A percentile compares a stretch with the other conserved stretches of the same genome.
Conservation (phyloP, 1,140 invertebrate genomes). For the Metaphire vulgaris region DNA sequence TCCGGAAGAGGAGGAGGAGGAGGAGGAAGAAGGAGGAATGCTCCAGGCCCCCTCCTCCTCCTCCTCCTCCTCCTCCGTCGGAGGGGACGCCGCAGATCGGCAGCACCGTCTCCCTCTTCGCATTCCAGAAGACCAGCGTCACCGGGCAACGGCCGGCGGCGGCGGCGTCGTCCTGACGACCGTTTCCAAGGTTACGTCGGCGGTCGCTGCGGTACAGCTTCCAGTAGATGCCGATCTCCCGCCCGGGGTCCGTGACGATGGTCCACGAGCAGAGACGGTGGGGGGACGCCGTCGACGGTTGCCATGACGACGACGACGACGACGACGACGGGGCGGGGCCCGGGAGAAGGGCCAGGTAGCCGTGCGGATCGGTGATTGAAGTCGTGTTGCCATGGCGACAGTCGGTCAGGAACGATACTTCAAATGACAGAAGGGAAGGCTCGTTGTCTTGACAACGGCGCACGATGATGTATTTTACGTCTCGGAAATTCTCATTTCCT, state of each 20-base stretch:
- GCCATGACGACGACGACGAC: not conserved
- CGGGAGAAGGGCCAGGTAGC: conserved; percentile 9
- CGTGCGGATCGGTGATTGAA: not conserved
- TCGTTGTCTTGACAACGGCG: no score
- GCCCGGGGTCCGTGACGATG: conserved; percentile 13
- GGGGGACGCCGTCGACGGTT: not conserved
- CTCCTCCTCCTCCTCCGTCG: no score
- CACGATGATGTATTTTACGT: no score
- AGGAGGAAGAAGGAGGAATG: no score
- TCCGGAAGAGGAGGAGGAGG: not conserved
- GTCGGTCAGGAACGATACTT: conserved; percentile 1
- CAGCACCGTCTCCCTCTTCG: not conserved
- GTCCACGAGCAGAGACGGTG: conserved; percentile 1
- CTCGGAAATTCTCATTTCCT: no score
- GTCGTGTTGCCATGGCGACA: conserved; percentile 11
- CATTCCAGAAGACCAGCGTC: not conserved
- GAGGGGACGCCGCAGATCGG: not conserved
- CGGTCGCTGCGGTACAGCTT: not conserved
- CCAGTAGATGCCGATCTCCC: not conserved
- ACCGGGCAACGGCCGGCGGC: not conserved
- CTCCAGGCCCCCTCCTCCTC: no score
- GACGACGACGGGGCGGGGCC: not conserved
- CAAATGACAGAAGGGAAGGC: not conserved
- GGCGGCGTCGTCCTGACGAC: not conserved
- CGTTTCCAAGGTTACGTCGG: not conserved